Base-by-base conservation (phyloP, 1,140 invertebrate species). In the Bradysia coprophila region DNA sequence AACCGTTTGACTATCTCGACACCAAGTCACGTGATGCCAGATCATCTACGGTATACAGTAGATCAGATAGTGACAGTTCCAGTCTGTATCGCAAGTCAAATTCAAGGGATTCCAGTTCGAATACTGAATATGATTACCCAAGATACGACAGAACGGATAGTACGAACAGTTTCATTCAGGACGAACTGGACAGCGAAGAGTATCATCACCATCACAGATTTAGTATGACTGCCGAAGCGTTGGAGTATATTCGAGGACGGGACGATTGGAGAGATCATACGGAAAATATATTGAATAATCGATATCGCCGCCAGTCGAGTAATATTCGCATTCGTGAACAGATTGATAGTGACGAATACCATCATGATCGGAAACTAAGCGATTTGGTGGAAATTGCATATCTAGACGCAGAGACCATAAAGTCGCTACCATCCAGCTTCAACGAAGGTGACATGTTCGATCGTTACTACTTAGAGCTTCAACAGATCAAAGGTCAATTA, bases 341-440 rank as follows among this genome's bases (percentile, higher is more conserved):
- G 23, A n/a, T 39, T 5, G 38, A 39, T n/a, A 39, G 38, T 39
- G 38, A 39, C 23, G 38, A 39, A 13, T 39, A 39, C n/a, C 38
- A 39, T 39, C 38, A 39, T 16, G 16, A 16, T n/a, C 6, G 33
- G 18, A 6, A 15, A 11, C 9, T 36, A 9, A 16, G 15, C 6
- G 33, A 36, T 6, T 4, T 15, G 18, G n/a, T n/a, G n/a, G n/a
- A n/a, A n/a, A n/a, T n/a, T n/a, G n/a, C n/a, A n/a, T n/a, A n/a
- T n/a, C n/a, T n/a, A n/a, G n/a, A n/a, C n/a, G n/a, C n/a, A 36
- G 6, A 9, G 8, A 31, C 28, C 28, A 31, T 9, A 8, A 31
- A 31, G 8, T 9, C 28, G 28, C 28, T 31, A n/a, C 8, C 8
- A 9, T 8, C 28, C n/a, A n/a, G n/a, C n/a, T n/a, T n/a, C n/a